Evolutionary conservation across 1,140 invertebrate genomes (phyloP).

Genomic region (Habropoda laboriosa): DNA sequence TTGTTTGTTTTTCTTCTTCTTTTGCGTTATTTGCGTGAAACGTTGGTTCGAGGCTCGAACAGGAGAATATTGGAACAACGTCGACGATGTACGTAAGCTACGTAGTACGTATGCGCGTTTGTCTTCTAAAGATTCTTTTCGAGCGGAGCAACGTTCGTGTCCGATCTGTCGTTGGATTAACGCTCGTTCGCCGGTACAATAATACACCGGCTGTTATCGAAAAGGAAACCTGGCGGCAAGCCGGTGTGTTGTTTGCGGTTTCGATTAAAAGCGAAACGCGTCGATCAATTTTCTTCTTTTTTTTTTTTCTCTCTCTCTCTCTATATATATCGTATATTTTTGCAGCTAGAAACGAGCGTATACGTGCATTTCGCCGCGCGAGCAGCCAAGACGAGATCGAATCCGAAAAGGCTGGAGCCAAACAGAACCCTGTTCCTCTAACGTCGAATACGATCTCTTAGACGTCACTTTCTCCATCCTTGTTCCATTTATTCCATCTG

Average conservation of each 20-base stretch:
- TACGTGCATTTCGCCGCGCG: too few relatives aligned
- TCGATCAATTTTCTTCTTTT: not conserved
- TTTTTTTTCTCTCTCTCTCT: not conserved
- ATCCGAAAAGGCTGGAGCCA: not conserved
- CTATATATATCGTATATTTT: not conserved
- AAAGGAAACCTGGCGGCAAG: not conserved
- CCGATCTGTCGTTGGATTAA: constrained; percentile 33
- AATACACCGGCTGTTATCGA: constrained; percentile 18
- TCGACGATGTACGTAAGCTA: too few relatives aligned
- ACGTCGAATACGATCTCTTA: constrained; percentile 27
- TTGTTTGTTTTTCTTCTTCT: too few relatives aligned
- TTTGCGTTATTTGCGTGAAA: not conserved
- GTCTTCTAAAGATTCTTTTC: constrained; percentile 27
- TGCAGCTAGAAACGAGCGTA: not conserved
- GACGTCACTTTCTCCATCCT: not conserved
- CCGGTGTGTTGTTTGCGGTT: constrained; percentile 1
- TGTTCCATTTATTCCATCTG: constrained; percentile 2
- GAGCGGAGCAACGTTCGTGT: constrained; percentile 13
- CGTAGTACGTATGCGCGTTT: too few relatives aligned
- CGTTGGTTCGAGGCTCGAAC: not conserved
- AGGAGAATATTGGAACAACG: not conserved
- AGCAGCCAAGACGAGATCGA: not conserved
- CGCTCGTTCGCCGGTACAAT: constrained; percentile 7
- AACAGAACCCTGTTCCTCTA: constrained; percentile 7
- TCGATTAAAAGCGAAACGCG: constrained; percentile 20